phyloP scores from a whole-genome alignment of 2,888 invertebrate species.

The Lasioglossum marginatum region DNA sequence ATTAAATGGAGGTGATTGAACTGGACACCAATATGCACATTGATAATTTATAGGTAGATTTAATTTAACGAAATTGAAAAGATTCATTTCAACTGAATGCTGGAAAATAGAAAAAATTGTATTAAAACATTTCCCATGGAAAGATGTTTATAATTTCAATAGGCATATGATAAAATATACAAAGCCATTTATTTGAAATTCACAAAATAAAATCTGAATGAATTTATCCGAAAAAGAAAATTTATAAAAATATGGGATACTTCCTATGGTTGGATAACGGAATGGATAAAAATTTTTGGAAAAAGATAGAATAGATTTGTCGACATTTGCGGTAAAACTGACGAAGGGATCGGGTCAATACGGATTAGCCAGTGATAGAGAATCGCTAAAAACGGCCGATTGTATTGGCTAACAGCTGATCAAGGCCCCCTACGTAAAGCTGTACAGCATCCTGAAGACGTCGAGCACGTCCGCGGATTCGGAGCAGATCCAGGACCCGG shows the following conservation, averaged over 20 bases:
- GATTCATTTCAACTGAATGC: too few species aligned
- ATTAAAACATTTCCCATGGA: neutral
- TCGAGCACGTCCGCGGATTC: constrained; percentile 92
- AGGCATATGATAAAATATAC: neutral
- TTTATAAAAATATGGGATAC: too few species aligned
- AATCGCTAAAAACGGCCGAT: constrained; percentile 69
- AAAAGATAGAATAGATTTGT: neutral
- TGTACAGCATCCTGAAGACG: constrained; percentile 98
- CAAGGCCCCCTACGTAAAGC: constrained; percentile 98
- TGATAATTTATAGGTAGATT: too few species aligned
- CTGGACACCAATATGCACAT: too few species aligned
- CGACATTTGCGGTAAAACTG: constrained; percentile 12
- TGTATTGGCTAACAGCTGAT: constrained; percentile 89
- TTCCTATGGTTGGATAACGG: too few species aligned
- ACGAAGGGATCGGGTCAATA: constrained; percentile 52
- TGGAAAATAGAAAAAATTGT: neutral
- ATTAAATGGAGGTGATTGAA: neutral
- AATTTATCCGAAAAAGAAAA: neutral
- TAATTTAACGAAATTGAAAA: too few species aligned
- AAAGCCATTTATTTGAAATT: neutral
- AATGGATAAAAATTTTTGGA: neutral
- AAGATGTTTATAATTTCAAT: neutral
- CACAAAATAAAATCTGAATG: neutral
- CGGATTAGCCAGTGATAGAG: constrained; percentile 22
- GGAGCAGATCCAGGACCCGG: constrained; percentile 84